phyloP scores from a whole-genome alignment of 35 echinoderm and acorn worm genomes.

The Apostichopus californicus region DNA sequence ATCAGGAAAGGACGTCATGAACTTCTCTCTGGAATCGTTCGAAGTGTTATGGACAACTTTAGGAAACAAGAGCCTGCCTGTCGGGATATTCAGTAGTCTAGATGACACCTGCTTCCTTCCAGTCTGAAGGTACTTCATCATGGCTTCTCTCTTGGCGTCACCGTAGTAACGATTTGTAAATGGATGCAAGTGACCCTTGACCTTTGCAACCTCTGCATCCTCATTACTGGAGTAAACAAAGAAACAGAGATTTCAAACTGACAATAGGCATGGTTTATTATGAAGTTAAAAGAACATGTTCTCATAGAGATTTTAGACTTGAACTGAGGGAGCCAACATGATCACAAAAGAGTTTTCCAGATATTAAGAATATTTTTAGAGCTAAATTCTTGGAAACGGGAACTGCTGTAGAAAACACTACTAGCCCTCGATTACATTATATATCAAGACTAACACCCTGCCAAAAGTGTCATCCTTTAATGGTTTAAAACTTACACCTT shows the following conservation, averaged over 20 bases:
- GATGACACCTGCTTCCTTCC: slow-evolving; percentile 49
- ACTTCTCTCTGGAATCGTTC: slow-evolving; percentile 58
- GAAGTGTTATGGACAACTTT: slow-evolving; percentile 55
- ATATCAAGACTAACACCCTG: no score
- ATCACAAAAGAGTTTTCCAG: not conserved
- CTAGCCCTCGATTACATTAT: no score
- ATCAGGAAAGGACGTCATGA: slow-evolving; percentile 80
- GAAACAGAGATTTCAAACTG: not conserved
- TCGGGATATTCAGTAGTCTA: slow-evolving; percentile 25
- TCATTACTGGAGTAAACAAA: slow-evolving; percentile 63
- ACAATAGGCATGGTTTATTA: no score
- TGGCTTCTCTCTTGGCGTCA: slow-evolving; percentile 77
- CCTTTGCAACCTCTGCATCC: slow-evolving; percentile 58
- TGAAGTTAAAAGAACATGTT: no score
- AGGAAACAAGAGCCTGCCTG: slow-evolving; percentile 52
- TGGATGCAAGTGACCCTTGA: slow-evolving; percentile 76
- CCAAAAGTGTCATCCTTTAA: no score
- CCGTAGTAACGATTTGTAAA: slow-evolving; percentile 93
- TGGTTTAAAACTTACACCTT: slow-evolving; percentile 67
- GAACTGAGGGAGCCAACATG: not conserved
- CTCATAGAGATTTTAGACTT: no score
- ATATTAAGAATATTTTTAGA: no score
- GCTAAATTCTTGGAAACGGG: no score
- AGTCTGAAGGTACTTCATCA: slow-evolving; percentile 76
- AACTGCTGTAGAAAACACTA: no score